phyloP scores from a whole-genome alignment of 2,888 invertebrate species.

The Anagyrus pseudococci region DNA sequence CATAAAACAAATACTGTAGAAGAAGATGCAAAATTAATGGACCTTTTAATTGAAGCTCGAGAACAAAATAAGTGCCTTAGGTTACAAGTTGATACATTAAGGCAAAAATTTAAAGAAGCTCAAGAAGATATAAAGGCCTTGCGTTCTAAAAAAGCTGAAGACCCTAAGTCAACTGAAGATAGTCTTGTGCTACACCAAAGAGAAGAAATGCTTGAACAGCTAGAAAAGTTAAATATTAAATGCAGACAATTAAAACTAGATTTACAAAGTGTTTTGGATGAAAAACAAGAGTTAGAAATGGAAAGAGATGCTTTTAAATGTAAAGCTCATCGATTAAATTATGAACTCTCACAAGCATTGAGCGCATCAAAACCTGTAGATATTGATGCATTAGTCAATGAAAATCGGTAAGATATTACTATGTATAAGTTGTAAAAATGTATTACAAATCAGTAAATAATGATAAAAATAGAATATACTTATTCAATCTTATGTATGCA shows the following conservation, averaged over 20 bases:
- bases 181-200: conserved; percentile 68
- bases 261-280: conserved; percentile 79
- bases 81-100: conserved; percentile 73
- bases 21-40: conserved; percentile 45
- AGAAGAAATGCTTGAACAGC: conserved; percentile 72
- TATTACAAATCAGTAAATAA: too few species aligned
- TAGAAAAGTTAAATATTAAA: conserved; percentile 73
- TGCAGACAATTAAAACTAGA: conserved; percentile 78
- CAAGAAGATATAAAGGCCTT: conserved; percentile 74
- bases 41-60: conserved; percentile 59
- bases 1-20: conserved; percentile 33
- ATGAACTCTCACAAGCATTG: conserved; percentile 77
- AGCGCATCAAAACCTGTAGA: conserved; percentile 70
- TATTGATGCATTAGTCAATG: conserved; percentile 79
- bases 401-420: conserved; percentile 69
- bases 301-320: conserved; percentile 84
- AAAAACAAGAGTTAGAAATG: conserved; percentile 81
- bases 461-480: neutral
- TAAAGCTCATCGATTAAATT: conserved; percentile 82
- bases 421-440: neutral
- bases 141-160: conserved; percentile 61
- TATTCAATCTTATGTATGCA: conserved; percentile 4
- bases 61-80: conserved; percentile 66
- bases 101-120: conserved; percentile 74
- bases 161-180: conserved; percentile 43